Evolutionary conservation across 2,888 invertebrate species (phyloP).

Genomic region (Diogma glabrata): DNA sequence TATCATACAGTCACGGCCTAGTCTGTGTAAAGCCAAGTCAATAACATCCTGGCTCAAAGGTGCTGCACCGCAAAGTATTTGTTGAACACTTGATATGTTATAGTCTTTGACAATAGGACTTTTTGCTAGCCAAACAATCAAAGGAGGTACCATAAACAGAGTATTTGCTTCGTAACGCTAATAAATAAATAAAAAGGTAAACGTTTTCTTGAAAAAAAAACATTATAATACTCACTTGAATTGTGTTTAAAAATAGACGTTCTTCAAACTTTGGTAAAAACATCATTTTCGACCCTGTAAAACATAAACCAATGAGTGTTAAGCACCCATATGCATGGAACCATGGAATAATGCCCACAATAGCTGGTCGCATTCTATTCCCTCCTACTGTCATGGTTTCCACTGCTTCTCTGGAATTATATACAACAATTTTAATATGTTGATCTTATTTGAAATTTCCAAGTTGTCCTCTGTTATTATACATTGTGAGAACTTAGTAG

Average conservation of each 20-base stretch:
- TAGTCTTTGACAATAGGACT: constrained; percentile 64
- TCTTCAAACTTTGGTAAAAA: constrained; percentile 56
- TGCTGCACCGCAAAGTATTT: constrained; percentile 70
- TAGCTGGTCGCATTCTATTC: too few relatives aligned
- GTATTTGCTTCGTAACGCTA: constrained; percentile 45
- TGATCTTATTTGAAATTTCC: too few relatives aligned
- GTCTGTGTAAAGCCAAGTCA: constrained; percentile 23
- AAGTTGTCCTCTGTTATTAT: too few relatives aligned
- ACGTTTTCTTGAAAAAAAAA: too few relatives aligned
- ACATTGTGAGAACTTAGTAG: too few relatives aligned
- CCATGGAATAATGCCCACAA: constrained; percentile 63
- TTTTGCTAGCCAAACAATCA: constrained; percentile 73
- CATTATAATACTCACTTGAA: constrained; percentile 41
- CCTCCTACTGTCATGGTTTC: too few relatives aligned
- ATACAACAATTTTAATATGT: too few relatives aligned
- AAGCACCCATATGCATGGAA: constrained; percentile 74
- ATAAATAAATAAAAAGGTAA: constrained; percentile 39
- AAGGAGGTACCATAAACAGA: constrained; percentile 67
- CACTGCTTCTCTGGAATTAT: too few relatives aligned
- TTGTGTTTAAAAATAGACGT: constrained; percentile 55
- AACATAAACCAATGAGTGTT: constrained; percentile 45
- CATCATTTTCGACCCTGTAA: constrained; percentile 46
- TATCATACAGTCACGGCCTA: constrained; percentile 27
- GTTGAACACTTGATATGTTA: constrained; percentile 58
- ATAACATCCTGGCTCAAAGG: constrained; percentile 64